Evolutionary conservation across 2,113 vertebrate species (phyloP).

Genomic region (Albula goreensis): DNA sequence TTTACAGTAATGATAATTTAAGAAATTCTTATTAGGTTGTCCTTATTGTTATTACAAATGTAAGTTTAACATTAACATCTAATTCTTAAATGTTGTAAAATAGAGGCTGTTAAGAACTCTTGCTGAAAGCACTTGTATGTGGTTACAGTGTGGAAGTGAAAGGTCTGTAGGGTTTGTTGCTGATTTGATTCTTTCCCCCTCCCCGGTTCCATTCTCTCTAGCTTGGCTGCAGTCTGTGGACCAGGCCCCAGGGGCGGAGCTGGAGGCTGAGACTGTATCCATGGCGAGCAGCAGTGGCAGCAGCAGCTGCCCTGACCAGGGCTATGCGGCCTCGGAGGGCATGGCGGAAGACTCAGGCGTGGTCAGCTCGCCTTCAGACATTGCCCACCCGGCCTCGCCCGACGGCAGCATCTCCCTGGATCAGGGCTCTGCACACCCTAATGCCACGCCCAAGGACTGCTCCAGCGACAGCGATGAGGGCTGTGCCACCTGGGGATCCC

Average conservation of each 20-base stretch:
- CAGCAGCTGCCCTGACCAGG: constrained; percentile 68
- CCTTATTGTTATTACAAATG: not conserved
- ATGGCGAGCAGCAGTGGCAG: constrained; percentile 66
- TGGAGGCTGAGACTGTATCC: constrained; percentile 76
- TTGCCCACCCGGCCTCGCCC: constrained; percentile 75
- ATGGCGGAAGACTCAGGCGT: constrained; percentile 79
- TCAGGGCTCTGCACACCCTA: constrained; percentile 42
- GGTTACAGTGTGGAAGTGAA: not conserved
- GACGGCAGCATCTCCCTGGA: constrained; percentile 68
- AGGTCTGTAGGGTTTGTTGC: not conserved
- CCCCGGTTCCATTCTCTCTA: constrained; percentile 54
- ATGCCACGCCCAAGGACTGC: constrained; percentile 49
- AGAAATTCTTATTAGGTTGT: not conserved
- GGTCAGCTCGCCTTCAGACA: constrained; percentile 77
- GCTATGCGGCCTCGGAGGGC: constrained; percentile 81
- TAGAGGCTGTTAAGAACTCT: not conserved
- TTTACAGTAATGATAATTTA: not conserved
- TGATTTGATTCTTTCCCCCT: constrained; percentile 9
- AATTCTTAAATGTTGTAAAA: not conserved
- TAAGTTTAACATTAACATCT: too few species aligned
- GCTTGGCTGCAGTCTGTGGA: constrained; percentile 68
- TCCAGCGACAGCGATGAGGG: constrained; percentile 61
- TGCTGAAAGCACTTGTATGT: not conserved
- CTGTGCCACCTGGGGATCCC: constrained; percentile 63
- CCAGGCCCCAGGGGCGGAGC: constrained; percentile 52